Evolutionary conservation across 2,797 vertebrate genomes (phyloP).

Genomic region (Syncerus caffer): DNA sequence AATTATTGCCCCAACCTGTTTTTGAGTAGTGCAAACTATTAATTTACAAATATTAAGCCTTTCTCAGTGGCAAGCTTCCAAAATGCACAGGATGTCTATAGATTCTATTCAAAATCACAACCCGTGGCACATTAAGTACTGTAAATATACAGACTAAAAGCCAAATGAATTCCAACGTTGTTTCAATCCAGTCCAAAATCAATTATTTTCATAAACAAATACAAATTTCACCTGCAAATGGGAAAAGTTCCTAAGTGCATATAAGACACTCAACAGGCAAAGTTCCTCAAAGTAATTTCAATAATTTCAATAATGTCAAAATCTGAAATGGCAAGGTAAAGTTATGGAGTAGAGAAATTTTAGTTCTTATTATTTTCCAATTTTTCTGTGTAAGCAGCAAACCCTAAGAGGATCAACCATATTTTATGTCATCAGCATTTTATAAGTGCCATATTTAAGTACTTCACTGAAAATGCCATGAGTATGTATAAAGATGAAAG

Average conservation of each 20-base stretch:
- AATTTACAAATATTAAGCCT: conserved; percentile 75
- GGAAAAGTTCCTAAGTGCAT: conserved; percentile 75
- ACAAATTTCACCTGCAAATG: conserved; percentile 64
- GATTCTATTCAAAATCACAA: conserved; percentile 75
- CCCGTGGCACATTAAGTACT: conserved; percentile 65
- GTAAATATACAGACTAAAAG: conserved; percentile 71
- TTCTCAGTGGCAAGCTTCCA: conserved; percentile 71
- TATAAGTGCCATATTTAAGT: conserved; percentile 87
- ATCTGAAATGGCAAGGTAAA: conserved; percentile 80
- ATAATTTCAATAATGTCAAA: conserved; percentile 80
- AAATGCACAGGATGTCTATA: conserved; percentile 74
- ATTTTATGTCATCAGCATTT: conserved; percentile 89
- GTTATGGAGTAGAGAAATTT: conserved; percentile 81
- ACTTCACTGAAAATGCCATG: conserved; percentile 86
- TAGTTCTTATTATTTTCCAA: conserved; percentile 84
- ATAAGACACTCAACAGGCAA: conserved; percentile 77
- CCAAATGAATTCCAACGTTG: conserved; percentile 65
- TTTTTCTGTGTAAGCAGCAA: conserved; percentile 86
- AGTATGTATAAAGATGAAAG: conserved; percentile 87
- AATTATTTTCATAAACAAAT: conserved; percentile 72
- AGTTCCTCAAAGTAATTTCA: conserved; percentile 78
- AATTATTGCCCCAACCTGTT: conserved; percentile 64
- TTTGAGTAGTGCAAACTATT: conserved; percentile 67
- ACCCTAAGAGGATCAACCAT: conserved; percentile 87
- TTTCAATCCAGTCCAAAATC: conserved; percentile 71